Evolutionary conservation across 2,797 vertebrate genomes (phyloP), one percentile per base, ranked within the genome.

Genomic region (Tauraco hartlaubi): DNA sequence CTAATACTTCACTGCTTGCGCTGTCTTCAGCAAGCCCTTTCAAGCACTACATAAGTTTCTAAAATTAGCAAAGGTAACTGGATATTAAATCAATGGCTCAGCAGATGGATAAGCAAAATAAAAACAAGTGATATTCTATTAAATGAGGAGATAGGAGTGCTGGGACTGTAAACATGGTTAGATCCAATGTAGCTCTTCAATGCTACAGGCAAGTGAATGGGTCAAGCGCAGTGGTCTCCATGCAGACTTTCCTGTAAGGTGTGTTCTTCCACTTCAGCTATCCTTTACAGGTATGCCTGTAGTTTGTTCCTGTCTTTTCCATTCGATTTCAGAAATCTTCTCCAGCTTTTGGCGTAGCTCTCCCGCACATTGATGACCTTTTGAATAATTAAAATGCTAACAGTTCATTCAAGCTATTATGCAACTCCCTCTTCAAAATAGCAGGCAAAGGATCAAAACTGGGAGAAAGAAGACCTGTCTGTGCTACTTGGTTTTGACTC

Each of bases 311-410:
- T 71, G 51, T 54, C n/a, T 84, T 73, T 89, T 77, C 48, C 85
- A 8, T 75, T 85, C 67, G 72, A 49, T 87, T 92, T 76, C 9
- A 88, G 41, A 90, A 74, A 58, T 62, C 31, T 91, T 52, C 76
- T 54, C 75, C 22, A 41, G 64, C 37, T 88, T 89, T 85, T 71
- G 83, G 12, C 4, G 0, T 49, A 88, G 71, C 35, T 92, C 44
- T 82, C 78, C 61, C 78, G 67, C 2, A 15, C 79, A 85, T 25
- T 64, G 78, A 82, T 94, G 83, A 94, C 93, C 85, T 95, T 95
- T 96, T 95, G 79, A 93, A 95, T 94, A 83, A 95, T 96, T 91
- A 78, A 96, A 64, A 78, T 86, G 25, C 69, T 90, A 90, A 95
- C 37, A 80, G 59, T 95, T 94, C 90, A 4, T 73, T 82, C 33